Base-by-base conservation (phyloP, 1,140 invertebrate genomes). In the Brachionus plicatilis region DNA sequence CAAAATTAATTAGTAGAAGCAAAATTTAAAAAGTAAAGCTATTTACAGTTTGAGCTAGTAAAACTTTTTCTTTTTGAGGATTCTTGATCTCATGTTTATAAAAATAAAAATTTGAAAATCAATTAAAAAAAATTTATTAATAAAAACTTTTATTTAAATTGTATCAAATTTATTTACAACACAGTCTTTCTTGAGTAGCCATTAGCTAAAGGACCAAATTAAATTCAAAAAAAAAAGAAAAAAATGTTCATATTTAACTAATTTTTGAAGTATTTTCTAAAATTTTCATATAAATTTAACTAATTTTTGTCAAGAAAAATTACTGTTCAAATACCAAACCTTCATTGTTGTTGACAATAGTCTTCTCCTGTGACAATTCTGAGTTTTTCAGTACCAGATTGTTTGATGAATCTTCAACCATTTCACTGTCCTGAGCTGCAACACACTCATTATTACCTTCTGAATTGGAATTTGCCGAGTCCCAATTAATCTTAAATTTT, bases 401-500 rank as follows among this genome's bases (percentile, higher is more conserved):
- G 47, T 37, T 76, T 24, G 72, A 76, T 9, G 43, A 47, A 12
- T 82, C 79, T 3, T 82, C 79, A 12, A 45, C 29, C 79, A 82
- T 82, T 37, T 82, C 79, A 65, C 29, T 68, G 37, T 82, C 78
- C 8, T 80, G 78, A n/a, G 50, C 43, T 65, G 41, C 12, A 20
- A 9, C 65, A 9, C 41, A 12, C 33, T 60, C 65, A 11, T 5
- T 20, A 47, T 37, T 82, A 6, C 53, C 68, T 24, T 60, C 53
- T 20, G 53, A 1, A 20, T 27, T 60, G 9, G 20, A 60, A 43
- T 72, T 82, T 5, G 53, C 29, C 20, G 79, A 65, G 24, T 83
- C 82, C 83, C 83, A 84, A 27, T 75, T 72, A 9, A 84, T 78
- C 70, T 56, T 66, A 45, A 84, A 84, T 84, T 56, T 84, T 8